Conservation (phyloP, 1,140 invertebrate genomes). For the Caenorhabditis briggsae region DNA sequence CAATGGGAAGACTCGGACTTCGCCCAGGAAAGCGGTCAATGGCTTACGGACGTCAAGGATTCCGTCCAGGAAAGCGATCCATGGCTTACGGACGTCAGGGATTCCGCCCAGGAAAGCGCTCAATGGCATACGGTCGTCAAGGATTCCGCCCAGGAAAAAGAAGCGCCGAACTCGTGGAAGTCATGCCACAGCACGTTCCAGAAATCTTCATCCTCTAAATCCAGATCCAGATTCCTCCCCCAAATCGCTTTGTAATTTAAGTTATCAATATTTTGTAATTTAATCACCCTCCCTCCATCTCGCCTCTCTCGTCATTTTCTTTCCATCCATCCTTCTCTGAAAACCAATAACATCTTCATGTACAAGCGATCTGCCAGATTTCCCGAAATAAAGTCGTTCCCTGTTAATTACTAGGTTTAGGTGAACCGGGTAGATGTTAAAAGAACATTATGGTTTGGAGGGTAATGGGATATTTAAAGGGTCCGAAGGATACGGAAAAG, state of each 20-base stretch:
- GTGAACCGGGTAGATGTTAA: neutral
- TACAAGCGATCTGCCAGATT: neutral
- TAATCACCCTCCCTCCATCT: too few relatives aligned
- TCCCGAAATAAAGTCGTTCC: slow-evolving; percentile 10
- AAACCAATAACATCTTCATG: neutral
- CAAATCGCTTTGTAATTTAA: slow-evolving; percentile 13
- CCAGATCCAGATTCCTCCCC: too few relatives aligned
- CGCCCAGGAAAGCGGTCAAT: slow-evolving; percentile 65
- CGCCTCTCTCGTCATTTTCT: too few relatives aligned
- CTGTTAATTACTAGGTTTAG: neutral
- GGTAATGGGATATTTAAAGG: too few relatives aligned
- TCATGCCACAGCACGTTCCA: neutral
- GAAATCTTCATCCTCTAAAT: slow-evolving; percentile 13
- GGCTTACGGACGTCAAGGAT: slow-evolving; percentile 60
- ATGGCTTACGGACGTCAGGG: slow-evolving; percentile 59
- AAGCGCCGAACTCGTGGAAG: slow-evolving; percentile 37
- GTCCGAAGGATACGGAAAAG: too few relatives aligned
- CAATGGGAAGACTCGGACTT: slow-evolving; percentile 62
- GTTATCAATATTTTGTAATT: too few relatives aligned
- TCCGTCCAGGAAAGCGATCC: slow-evolving; percentile 66
- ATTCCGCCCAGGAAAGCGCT: slow-evolving; percentile 66
- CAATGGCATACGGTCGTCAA: slow-evolving; percentile 63
- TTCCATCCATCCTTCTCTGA: too few relatives aligned
- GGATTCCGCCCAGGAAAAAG: slow-evolving; percentile 66
- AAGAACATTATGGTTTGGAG: neutral